These are phyloP conservation scores for Brachionus rubens DNA, from an alignment of 1,140 invertebrate species.

Conservation along the genomic window DNA sequence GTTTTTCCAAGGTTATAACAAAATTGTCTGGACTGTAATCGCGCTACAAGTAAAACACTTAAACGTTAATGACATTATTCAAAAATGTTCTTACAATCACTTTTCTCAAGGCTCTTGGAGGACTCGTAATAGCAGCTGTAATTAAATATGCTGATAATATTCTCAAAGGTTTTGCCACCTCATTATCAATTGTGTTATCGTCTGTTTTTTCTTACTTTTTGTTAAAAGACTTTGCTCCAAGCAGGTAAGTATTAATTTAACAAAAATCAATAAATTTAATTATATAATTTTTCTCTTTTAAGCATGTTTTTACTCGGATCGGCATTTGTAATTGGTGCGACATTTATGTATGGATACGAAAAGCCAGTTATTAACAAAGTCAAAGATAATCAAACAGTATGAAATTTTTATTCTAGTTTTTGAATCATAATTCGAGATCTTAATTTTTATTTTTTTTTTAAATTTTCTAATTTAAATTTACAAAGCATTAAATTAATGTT, in stretches of 20 bases:
- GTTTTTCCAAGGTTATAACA: constrained; percentile 65
- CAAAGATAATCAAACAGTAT: constrained; percentile 32
- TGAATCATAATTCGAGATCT: no score
- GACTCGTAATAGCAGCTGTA: constrained; percentile 62
- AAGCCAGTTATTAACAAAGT: background rate
- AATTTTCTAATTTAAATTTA: no score
- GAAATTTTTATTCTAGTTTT: background rate
- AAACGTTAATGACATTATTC: background rate
- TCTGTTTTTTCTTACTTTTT: constrained; percentile 46
- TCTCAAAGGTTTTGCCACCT: constrained; percentile 51
- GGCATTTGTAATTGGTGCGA: constrained; percentile 45
- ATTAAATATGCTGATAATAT: constrained; percentile 66
- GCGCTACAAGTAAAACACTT: constrained; percentile 54
- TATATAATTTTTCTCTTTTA: background rate
- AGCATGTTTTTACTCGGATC: constrained; percentile 47
- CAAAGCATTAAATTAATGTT: no score
- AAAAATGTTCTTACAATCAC: background rate
- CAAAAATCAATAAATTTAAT: no score
- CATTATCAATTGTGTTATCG: constrained; percentile 48
- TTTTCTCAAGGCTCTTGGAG: constrained; percentile 56
- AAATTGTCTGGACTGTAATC: constrained; percentile 61
- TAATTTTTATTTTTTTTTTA: background rate
- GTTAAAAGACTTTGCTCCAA: constrained; percentile 46
- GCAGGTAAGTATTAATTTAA: no score
- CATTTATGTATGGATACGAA: constrained; percentile 47